Evolutionary conservation across 2,888 invertebrate species (phyloP).

Genomic region (Synanthedon andrenaeformis): DNA sequence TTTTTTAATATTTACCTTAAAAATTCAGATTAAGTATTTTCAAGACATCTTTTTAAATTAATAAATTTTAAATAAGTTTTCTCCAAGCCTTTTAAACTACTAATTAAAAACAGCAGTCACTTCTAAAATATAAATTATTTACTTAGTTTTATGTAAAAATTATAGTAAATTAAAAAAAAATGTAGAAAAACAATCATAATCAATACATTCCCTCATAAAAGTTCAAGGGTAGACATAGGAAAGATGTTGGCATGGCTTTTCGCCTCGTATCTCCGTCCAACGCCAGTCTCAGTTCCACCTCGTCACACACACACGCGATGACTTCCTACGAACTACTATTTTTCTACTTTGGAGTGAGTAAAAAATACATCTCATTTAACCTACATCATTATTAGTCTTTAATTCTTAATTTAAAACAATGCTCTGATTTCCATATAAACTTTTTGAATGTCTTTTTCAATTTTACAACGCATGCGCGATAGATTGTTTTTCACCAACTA

Average conservation of each 20-base stretch:
- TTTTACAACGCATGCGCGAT: slow-evolving; percentile 15
- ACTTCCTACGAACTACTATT: slow-evolving; percentile 26
- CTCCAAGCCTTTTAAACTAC: too few relatives aligned
- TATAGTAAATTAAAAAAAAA: too few relatives aligned
- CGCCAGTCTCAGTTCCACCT: slow-evolving; percentile 33
- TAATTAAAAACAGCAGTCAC: too few relatives aligned
- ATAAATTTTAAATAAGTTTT: too few relatives aligned
- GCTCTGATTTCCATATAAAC: background rate
- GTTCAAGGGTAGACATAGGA: slow-evolving; percentile 2
- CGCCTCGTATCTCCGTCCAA: slow-evolving; percentile 26
- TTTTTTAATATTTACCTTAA: too few relatives aligned
- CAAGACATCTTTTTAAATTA: too few relatives aligned
- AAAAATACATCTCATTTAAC: background rate
- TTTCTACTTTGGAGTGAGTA: slow-evolving; percentile 48
- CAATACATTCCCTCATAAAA: background rate
- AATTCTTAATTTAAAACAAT: background rate
- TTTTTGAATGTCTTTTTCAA: slow-evolving; percentile 2
- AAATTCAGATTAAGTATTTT: too few relatives aligned
- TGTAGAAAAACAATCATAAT: background rate
- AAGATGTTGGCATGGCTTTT: slow-evolving; percentile 44
- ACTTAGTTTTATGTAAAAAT: too few relatives aligned
- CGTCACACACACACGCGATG: slow-evolving; percentile 35
- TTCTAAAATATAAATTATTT: too few relatives aligned
- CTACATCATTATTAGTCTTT: background rate
- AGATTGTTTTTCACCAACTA: slow-evolving; percentile 14